Evolutionary conservation across 2,113 vertebrate species (phyloP), one percentile per base, ranked within the genome.

Genomic region (Psilopogon haemacephalus): DNA sequence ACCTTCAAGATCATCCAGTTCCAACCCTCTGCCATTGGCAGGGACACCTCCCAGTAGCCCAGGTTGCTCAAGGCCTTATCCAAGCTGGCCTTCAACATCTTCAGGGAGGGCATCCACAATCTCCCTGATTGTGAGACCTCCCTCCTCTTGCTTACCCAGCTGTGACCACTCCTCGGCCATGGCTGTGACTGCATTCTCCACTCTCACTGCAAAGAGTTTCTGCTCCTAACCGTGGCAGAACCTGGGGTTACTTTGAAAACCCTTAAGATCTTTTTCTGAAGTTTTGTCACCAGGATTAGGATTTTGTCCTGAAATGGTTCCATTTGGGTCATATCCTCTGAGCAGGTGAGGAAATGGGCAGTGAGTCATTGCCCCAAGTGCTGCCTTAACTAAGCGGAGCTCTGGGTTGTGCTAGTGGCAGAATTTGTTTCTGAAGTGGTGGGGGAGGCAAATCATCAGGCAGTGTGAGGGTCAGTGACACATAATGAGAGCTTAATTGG

Each of bases 281-380:
- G 24, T 9, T 76, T 68, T 62, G 11, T 62, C 33, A 28, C 28
- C 6, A 0, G 19, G 9, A 28, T 50, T 38, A 21, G 37, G 32
- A 6, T 60, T 3, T 32, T 26, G 11, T 18, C 37, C 28, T 74
- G 67, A 32, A 52, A 30, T 30, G 19, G 32, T 42, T 7, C 5
- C 8, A 0, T 72, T 42, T n/a, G 7, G 32, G 35, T 48, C 6
- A 1, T 30, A 12, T 9, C 18, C 11, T 6, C 40, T 5, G 55
- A 67, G 40, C 48, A 8, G 17, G 18, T 6, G 14, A 18, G 26
- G 38, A 26, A 9, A 11, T 4, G 4, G 65, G 59, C 33, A 27
- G 16, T 2, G 11, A 32, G 37, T 9, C 8, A 1, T 38, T 62
- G 23, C 20, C 3, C 35, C 30, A 13, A 14, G 1, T 16, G 38